Percentiles rank a stretch among this genome's conserved stretches.
Conservation (phyloP, 1,140 invertebrate genomes). For the Pseudomyrmex cubaensis region DNA sequence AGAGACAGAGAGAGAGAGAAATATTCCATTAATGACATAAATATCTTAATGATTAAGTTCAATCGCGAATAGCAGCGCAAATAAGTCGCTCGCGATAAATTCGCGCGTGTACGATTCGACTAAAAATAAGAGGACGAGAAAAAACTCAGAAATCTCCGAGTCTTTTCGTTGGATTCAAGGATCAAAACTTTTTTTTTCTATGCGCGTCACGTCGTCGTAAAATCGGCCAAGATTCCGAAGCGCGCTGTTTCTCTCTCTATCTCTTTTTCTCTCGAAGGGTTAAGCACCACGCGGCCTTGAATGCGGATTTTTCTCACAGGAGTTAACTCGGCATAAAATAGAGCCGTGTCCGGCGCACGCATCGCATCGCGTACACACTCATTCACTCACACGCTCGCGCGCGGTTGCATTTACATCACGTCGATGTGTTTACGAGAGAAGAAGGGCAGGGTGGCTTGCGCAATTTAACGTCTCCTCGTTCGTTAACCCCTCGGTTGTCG, state of each 20-base stretch:
- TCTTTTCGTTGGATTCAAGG: slow-evolving; percentile 1
- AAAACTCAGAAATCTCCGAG: background rate
- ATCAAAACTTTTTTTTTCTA: slow-evolving; percentile 48
- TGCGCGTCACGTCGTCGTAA: slow-evolving; percentile 18
- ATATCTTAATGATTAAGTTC: no score
- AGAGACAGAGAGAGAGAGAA: background rate
- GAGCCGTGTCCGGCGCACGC: slow-evolving; percentile 54
- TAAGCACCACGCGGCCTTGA: slow-evolving; percentile 52
- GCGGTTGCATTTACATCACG: slow-evolving; percentile 60
- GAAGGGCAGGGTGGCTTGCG: slow-evolving; percentile 45
- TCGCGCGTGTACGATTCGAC: background rate
- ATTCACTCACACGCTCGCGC: slow-evolving; percentile 48
- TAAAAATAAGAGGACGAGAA: slow-evolving; percentile 6
- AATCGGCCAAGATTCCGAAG: slow-evolving; percentile 45
- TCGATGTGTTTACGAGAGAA: slow-evolving; percentile 61
- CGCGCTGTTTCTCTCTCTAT: no score
- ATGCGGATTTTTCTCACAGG: slow-evolving; percentile 58
- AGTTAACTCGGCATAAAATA: slow-evolving; percentile 63
- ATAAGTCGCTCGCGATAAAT: background rate
- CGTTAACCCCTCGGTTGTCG: slow-evolving; percentile 61
- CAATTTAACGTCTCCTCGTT: slow-evolving; percentile 71
- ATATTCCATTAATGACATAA: background rate
- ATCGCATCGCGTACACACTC: slow-evolving; percentile 53
- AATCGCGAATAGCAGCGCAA: background rate
- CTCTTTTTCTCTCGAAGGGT: slow-evolving; percentile 31